phyloP scores from a whole-genome alignment of 2,888 invertebrate species.

The Seira musarum region DNA sequence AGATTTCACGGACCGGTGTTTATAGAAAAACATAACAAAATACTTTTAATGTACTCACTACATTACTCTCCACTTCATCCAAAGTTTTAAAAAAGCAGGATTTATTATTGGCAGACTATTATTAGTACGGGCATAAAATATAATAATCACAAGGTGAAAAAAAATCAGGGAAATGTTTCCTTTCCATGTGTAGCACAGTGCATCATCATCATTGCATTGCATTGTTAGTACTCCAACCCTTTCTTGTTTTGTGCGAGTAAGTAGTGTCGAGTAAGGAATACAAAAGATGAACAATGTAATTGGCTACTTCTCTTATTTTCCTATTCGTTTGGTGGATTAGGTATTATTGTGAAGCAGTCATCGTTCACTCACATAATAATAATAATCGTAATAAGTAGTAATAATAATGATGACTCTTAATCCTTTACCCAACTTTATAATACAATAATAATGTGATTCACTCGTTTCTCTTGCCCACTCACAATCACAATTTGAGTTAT shows the following conservation, averaged over 20 bases:
- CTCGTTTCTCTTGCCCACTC: conserved; percentile 28
- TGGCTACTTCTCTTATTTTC: conserved; percentile 34
- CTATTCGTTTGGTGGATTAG: not conserved
- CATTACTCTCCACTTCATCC: conserved; percentile 28
- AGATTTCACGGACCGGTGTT: conserved; percentile 61
- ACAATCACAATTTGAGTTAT: conserved; percentile 32
- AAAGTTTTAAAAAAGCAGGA: not conserved
- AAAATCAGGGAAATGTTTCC: not conserved
- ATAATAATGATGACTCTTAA: not conserved
- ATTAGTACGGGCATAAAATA: conserved; percentile 17
- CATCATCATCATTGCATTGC: not conserved
- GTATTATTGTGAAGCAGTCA: not conserved
- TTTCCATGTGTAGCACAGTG: not conserved
- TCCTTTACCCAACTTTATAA: not conserved
- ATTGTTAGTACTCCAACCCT: conserved; percentile 14
- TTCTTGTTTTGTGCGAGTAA: conserved; percentile 13
- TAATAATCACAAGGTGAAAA: not conserved
- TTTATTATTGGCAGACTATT: conserved; percentile 21
- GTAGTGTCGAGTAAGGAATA: conserved; percentile 43
- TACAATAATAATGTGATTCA: conserved; percentile 45
- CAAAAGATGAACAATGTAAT: conserved; percentile 32
- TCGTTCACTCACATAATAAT: conserved; percentile 26
- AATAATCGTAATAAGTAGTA: conserved; percentile 23
- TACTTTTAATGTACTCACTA: conserved; percentile 39
- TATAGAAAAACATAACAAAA: conserved; percentile 38